phyloP scores from a whole-genome alignment of 92 coral and sea anemone species.

The Anthopleura xanthogrammica region DNA sequence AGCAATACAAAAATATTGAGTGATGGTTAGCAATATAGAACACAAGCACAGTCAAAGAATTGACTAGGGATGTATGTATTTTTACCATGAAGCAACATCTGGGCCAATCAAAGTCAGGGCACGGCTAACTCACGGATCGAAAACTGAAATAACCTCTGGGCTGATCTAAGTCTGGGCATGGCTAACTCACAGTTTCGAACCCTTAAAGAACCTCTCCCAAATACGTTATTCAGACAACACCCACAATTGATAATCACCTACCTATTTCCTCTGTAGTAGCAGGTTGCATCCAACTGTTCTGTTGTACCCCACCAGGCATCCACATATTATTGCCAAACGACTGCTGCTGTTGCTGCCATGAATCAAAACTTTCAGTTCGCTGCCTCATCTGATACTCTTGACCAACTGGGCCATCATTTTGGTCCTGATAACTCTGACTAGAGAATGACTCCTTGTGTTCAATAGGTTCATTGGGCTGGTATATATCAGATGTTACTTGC shows the following conservation, averaged over 20 bases:
- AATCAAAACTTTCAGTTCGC: not conserved
- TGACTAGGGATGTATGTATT: too few relatives aligned
- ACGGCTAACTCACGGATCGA: too few relatives aligned
- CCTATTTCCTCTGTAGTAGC: not conserved
- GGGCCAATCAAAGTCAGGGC: too few relatives aligned
- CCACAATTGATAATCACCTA: not conserved
- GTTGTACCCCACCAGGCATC: constrained; percentile 20
- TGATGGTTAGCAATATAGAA: too few relatives aligned
- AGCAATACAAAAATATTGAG: too few relatives aligned
- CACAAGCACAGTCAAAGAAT: too few relatives aligned
- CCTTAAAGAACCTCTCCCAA: too few relatives aligned
- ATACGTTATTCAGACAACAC: too few relatives aligned
- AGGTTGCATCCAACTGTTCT: constrained; percentile 17
- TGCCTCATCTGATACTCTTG: constrained; percentile 13
- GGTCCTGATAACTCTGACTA: constrained; percentile 15
- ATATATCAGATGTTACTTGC: constrained; percentile 5
- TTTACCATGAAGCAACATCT: too few relatives aligned
- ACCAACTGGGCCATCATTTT: constrained; percentile 2
- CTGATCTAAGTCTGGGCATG: too few relatives aligned
- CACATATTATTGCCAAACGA: constrained; percentile 10
- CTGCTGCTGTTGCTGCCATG: not conserved
- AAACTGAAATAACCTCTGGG: too few relatives aligned
- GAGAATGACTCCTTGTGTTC: constrained; percentile 17
- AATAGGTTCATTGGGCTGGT: constrained; percentile 16
- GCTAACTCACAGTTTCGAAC: too few relatives aligned